Evolutionary conservation across 2,113 vertebrate species (phyloP).

Genomic region (Caloenas nicobarica): DNA sequence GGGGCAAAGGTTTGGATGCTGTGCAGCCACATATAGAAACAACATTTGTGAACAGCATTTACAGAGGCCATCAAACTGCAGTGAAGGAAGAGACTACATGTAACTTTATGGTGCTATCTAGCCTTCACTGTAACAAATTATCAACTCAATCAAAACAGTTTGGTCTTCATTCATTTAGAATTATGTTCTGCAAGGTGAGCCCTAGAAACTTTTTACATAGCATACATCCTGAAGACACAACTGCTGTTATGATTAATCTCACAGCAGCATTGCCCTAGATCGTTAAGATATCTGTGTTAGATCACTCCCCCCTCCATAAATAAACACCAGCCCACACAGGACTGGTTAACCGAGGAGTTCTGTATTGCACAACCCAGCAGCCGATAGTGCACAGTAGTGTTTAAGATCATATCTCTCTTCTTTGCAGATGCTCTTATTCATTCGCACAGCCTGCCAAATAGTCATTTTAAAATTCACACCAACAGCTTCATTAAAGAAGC

Average conservation of each 20-base stretch:
- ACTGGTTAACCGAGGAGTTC: not conserved
- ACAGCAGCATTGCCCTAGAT: not conserved
- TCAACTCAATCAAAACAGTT: not conserved
- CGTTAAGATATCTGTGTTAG: not conserved
- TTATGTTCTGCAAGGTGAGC: not conserved
- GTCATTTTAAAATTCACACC: not conserved
- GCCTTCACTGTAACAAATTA: not conserved
- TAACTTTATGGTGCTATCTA: not conserved
- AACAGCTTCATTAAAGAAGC: not conserved
- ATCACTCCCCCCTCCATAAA: not conserved
- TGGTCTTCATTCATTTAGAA: not conserved
- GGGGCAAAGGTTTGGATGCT: not conserved
- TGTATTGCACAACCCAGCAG: constrained; percentile 13
- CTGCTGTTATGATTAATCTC: not conserved
- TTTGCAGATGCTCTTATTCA: not conserved
- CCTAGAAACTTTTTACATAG: not conserved
- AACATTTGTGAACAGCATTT: not conserved
- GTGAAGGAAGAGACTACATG: not conserved
- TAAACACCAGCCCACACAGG: not conserved
- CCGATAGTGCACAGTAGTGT: not conserved
- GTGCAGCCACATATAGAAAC: not conserved
- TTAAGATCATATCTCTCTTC: not conserved
- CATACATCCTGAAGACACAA: not conserved
- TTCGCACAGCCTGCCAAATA: not conserved
- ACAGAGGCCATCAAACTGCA: not conserved